Base-by-base conservation (phyloP, 2,113 vertebrate species). In the Saimiri boliviensis region DNA sequence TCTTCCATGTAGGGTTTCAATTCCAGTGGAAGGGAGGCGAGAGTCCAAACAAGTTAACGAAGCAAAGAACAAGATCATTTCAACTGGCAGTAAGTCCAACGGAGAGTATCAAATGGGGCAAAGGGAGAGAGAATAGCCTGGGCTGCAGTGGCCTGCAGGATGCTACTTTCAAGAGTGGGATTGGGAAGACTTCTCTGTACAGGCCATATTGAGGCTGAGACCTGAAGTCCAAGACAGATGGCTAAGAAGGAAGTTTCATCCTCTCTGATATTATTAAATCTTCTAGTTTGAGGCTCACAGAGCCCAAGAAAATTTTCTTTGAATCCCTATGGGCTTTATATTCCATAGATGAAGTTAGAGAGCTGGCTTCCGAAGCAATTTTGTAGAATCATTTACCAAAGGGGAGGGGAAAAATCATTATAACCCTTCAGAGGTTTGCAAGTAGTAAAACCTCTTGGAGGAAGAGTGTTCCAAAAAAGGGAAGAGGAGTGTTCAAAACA, bases 201-300 rank as follows among this genome's bases (percentile, higher is more conserved):
- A 52, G 77, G 35, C 19, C 42, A 32, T 23, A 37, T 7, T 11
- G 82, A 45, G 82, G 60, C 20, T 37, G 52, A 73, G 40, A n/a
- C 19, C 14, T 6, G 16, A 56, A 12, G 76, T 81, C 96, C 81
- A 85, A 97, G 97, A 83, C 56, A 81, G 92, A 95, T 92, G 84
- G 86, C 89, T 74, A 37, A 89, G 83, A 95, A 92, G 87, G 87
- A 97, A 71, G 71, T 60, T 92, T 94, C 92, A 94, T 96, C 10
- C 1, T 70, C 84, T 70, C 86, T 93, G 95, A 92, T 88, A 92
- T 97, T 94, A 97, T 97, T 97, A 96, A 96, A 92, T 97, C 95
- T 93, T 87, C 88, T 79, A 89, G 70, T 96, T 20, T 58, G 94
- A 93, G 84, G 76, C 94, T 94, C 45, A 68, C 86, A 97, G 91